Evolutionary conservation across 2,888 invertebrate genomes (phyloP).

Genomic region (Lycocerus yunnanus): DNA sequence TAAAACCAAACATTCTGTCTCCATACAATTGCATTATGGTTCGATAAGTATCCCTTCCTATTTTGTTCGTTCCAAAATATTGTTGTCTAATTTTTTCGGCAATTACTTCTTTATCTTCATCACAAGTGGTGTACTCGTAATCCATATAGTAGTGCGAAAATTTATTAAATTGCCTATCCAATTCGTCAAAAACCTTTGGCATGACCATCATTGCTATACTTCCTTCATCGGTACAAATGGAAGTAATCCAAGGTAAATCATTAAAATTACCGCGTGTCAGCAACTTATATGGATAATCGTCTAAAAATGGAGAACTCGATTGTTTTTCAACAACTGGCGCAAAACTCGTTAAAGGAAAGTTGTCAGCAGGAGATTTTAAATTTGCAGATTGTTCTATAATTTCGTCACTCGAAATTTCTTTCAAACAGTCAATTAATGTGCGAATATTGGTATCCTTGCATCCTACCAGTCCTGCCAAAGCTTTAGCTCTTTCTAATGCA

Average conservation of each 20-base stretch:
- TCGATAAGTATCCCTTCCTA: neutral
- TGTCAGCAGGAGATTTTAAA: neutral
- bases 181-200: neutral
- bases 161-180: neutral
- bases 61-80: neutral
- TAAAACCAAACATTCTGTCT: slow-evolving; percentile 41
- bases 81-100: neutral
- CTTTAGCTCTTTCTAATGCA: slow-evolving; percentile 62
- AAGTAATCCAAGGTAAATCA: slow-evolving; percentile 71
- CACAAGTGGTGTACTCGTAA: neutral
- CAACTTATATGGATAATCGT: slow-evolving; percentile 65
- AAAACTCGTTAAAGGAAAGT: neutral
- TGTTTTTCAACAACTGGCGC: slow-evolving; percentile 47
- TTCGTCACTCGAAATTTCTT: slow-evolving; percentile 61
- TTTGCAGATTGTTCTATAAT: neutral
- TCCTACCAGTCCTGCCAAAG: slow-evolving; percentile 63
- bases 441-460: slow-evolving; percentile 59
- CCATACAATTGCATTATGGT: neutral
- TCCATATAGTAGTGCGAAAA: neutral
- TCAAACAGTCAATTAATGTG: slow-evolving; percentile 65
- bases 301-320: slow-evolving; percentile 65
- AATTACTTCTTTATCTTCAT: neutral
- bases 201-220: slow-evolving; percentile 53
- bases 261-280: slow-evolving; percentile 62
- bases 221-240: slow-evolving; percentile 72